A percentile compares a stretch with the other conserved stretches of the same genome.
Conservation (phyloP, 30 jellyfish, hydroid and myxozoan genomes). For the Clytia hemisphaerica region DNA sequence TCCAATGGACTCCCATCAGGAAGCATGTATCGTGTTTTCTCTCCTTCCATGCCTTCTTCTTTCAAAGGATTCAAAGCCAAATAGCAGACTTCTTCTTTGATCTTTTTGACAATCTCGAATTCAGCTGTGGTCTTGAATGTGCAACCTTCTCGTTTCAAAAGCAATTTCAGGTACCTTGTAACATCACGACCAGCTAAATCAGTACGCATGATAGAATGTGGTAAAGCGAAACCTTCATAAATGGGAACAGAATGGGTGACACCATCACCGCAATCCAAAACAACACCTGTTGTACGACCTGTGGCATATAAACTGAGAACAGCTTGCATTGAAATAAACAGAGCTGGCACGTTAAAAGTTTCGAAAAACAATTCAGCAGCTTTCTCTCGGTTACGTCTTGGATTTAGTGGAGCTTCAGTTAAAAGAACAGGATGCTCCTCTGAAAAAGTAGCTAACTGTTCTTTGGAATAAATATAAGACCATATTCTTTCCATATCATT, state of each 20-base stretch:
- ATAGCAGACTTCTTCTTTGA: constrained; percentile 87
- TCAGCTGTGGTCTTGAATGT: constrained; percentile 90
- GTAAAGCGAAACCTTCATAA: constrained; percentile 95
- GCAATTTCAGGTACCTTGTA: constrained; percentile 65
- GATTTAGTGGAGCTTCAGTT: constrained; percentile 95
- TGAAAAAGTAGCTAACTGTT: constrained; percentile 82
- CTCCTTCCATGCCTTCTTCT: constrained; percentile 91
- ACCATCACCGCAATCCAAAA: constrained; percentile 95
- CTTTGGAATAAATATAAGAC: constrained; percentile 94
- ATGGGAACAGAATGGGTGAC: constrained; percentile 96
- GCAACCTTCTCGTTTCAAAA: constrained; percentile 81
- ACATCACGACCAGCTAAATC: constrained; percentile 97
- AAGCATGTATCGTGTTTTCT: constrained; percentile 67
- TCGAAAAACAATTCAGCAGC: constrained; percentile 94
- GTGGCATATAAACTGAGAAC: constrained; percentile 93
- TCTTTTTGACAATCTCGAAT: constrained; percentile 76
- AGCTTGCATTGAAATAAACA: constrained; percentile 90
- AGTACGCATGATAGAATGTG: constrained; percentile 92
- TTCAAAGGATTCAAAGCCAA: constrained; percentile 89
- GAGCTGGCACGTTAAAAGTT: constrained; percentile 97
- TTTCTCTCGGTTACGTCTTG: constrained; percentile 86
- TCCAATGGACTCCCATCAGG: constrained; percentile 92
- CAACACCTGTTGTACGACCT: constrained; percentile 98
- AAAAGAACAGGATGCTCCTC: constrained; percentile 96
- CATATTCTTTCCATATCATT: constrained; percentile 97